These are phyloP conservation scores for Sebastes melanostomus DNA, from an alignment of 2,797 vertebrate genomes.

Conservation along the genomic window DNA sequence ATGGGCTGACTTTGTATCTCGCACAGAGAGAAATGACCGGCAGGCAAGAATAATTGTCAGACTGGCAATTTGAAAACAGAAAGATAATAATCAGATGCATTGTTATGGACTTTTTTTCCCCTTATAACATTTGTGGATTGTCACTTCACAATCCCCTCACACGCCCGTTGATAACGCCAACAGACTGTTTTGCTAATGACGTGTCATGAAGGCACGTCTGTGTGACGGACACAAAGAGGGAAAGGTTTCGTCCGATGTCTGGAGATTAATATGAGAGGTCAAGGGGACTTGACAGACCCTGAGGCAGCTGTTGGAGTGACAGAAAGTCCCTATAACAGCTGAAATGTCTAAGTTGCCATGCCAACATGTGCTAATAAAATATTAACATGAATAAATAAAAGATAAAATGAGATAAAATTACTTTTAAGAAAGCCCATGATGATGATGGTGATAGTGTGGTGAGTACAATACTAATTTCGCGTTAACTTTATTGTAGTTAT, in stretches of 20 bases:
- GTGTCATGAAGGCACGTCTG: neutral
- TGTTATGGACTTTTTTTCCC: neutral
- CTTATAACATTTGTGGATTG: neutral
- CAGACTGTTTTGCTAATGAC: too few relatives aligned
- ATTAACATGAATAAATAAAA: too few relatives aligned
- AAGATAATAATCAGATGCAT: neutral
- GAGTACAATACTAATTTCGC: neutral
- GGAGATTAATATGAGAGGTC: neutral
- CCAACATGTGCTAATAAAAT: neutral
- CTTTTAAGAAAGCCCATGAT: neutral
- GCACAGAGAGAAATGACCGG: neutral
- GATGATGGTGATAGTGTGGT: neutral
- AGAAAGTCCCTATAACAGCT: too few relatives aligned
- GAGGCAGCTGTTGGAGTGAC: too few relatives aligned
- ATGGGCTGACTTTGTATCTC: neutral
- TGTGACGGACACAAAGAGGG: neutral
- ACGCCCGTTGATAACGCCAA: neutral
- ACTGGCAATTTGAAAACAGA: neutral
- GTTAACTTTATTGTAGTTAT: neutral
- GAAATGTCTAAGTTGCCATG: too few relatives aligned
- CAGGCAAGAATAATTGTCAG: neutral
- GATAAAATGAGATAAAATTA: neutral
- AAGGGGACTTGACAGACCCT: too few relatives aligned
- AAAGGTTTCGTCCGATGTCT: neutral
- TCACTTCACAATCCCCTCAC: neutral